These are phyloP conservation scores for Patella caerulea DNA, from an alignment of 2,888 invertebrate species.

Conservation along the genomic window DNA sequence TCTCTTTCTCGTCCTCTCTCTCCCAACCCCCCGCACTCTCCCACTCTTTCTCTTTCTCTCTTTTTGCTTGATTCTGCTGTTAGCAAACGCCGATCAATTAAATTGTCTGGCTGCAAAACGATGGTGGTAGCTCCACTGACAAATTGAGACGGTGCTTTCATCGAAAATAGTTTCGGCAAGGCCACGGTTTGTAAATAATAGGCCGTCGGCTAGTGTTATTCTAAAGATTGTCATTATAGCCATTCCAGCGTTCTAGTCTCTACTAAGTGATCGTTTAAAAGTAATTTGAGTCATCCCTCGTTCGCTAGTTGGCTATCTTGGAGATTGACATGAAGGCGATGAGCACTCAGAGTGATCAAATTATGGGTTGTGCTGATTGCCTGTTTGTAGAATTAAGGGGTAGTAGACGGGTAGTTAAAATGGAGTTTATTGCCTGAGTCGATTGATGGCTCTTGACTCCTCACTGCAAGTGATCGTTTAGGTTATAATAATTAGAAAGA, in stretches of 20 bases:
- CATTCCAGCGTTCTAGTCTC: not conserved
- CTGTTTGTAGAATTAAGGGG: slow-evolving; percentile 2
- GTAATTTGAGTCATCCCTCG: slow-evolving; percentile 20
- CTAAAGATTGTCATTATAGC: slow-evolving; percentile 3
- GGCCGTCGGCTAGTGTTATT: not conserved
- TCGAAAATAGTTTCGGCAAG: too few species aligned
- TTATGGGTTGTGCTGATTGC: not conserved
- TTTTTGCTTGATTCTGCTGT: too few species aligned
- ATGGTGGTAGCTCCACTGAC: too few species aligned
- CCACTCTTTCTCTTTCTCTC: too few species aligned
- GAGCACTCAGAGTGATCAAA: not conserved
- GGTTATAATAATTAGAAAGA: too few species aligned
- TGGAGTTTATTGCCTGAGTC: not conserved
- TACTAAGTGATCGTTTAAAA: slow-evolving; percentile 22
- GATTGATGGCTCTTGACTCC: too few species aligned
- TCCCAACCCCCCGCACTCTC: too few species aligned
- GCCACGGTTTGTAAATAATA: not conserved
- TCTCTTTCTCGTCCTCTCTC: too few species aligned
- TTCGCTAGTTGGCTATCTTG: not conserved
- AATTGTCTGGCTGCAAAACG: too few species aligned
- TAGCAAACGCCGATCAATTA: too few species aligned
- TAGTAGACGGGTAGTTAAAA: not conserved
- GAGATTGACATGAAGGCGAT: not conserved
- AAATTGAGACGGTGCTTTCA: too few species aligned
- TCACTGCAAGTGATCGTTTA: too few species aligned